A percentile compares a stretch with the other conserved stretches of the same genome.
These are phyloP conservation scores for Corythaeola cristata DNA, from an alignment of 2,113 vertebrate species.

Conservation along the genomic window DNA sequence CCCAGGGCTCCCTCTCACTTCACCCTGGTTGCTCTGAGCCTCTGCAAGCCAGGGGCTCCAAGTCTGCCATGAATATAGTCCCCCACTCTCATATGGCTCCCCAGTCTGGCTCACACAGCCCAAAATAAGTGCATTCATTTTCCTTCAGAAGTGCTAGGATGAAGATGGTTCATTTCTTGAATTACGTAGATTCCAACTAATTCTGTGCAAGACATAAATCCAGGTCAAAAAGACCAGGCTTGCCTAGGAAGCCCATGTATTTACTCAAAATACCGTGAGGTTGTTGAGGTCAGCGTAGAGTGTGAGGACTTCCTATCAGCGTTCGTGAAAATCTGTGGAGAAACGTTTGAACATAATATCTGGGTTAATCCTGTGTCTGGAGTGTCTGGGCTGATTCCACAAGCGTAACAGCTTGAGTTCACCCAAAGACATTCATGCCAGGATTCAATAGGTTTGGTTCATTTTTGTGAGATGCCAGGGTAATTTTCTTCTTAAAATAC, in stretches of 20 bases:
- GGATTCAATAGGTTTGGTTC: neutral
- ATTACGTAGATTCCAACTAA: neutral
- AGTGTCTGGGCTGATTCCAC: neutral
- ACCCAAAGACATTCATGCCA: neutral
- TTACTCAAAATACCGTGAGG: neutral
- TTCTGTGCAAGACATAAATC: neutral
- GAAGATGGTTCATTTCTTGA: neutral
- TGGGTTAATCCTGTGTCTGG: conserved; percentile 19
- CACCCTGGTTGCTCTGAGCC: neutral
- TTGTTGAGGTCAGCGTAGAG: neutral
- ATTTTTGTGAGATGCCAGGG: neutral
- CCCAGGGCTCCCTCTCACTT: neutral
- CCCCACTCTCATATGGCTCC: neutral
- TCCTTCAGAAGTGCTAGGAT: neutral
- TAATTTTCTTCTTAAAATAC: neutral
- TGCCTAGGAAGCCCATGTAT: neutral
- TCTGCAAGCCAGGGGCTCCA: neutral
- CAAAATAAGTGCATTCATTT: neutral
- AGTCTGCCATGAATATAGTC: neutral
- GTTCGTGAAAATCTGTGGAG: neutral
- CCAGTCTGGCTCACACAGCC: neutral
- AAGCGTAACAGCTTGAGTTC: neutral
- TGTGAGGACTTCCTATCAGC: neutral
- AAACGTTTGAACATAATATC: neutral
- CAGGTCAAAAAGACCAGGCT: neutral